Evolutionary conservation across 2,888 invertebrate species (phyloP), one percentile per base, ranked within the genome.

Genomic region (Sphaerolaimus hirsutus): DNA sequence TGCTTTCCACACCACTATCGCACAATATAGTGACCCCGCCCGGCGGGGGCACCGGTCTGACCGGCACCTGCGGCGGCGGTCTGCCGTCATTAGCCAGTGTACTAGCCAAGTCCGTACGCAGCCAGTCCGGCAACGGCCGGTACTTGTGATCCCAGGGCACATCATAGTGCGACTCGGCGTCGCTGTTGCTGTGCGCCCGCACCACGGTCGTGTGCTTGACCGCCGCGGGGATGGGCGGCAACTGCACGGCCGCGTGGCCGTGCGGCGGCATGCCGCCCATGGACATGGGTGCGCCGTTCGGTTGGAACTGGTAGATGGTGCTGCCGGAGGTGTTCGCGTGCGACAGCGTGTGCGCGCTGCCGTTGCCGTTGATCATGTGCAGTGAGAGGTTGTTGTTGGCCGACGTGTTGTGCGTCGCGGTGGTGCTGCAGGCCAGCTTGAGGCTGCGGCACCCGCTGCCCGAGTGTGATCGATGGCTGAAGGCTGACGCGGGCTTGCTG

Each of bases 111-210:
- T 45, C 45, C 23, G 22, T 12, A 23, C 45, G 26, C 26, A 46
- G 21, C 29, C 35, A 46, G 43, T 42, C 36, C 22, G 46, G 43
- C 27, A 46, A 27, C 26, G 46, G 46, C 2, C 46, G 35, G 35
- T 43, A 43, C 37, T 42, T 42, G 26, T 46, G 46, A 12, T 46
- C 46, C 46, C 46, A 46, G 14, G 46, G 46, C 2, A 46, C 27
- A 27, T 46, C 46, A 37, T 46, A 46, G 23, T 42, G 12, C 17
- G 29, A 22, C 29, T 46, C 46, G 21, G 19, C 10, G 29, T 29
- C 5, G 37, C 4, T 12, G 4, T 4, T 37, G n/a, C n/a, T n/a
- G n/a, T n/a, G n/a, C n/a, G n/a, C n/a, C n/a, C 37, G 37, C 37
- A 37, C n/a, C n/a, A n/a, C n/a, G n/a, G n/a, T n/a, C n/a, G n/a